These are phyloP conservation scores for Pteromalus puparum DNA, from an alignment of 1,140 invertebrate genomes.

Conservation along the genomic window DNA sequence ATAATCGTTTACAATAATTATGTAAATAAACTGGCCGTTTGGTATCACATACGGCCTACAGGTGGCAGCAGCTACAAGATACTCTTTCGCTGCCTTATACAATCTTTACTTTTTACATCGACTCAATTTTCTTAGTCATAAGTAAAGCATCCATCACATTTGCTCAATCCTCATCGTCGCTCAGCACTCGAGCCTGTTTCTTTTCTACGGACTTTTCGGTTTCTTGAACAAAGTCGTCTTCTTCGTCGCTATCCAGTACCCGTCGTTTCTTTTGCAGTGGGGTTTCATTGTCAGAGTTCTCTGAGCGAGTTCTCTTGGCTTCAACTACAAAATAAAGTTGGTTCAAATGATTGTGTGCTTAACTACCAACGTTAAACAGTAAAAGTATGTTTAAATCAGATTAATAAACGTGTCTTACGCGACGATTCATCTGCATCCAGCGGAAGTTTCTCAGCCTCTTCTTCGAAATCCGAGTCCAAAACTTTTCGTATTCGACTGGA, in stretches of 20 bases:
- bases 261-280: slow-evolving; percentile 66
- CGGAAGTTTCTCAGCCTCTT: slow-evolving; percentile 44
- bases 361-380: background rate
- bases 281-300: slow-evolving; percentile 61
- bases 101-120: background rate
- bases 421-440: slow-evolving; percentile 20
- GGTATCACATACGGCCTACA: background rate
- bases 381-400: slow-evolving; percentile 20
- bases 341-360: background rate
- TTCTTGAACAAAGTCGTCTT: slow-evolving; percentile 52
- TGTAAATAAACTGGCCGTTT: background rate
- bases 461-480: slow-evolving; percentile 57
- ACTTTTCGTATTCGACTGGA: slow-evolving; percentile 53
- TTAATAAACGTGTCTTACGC: slow-evolving; percentile 35
- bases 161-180: slow-evolving; percentile 66
- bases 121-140: background rate
- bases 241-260: slow-evolving; percentile 68
- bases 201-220: slow-evolving; percentile 48
- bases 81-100: background rate
- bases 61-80: slow-evolving; percentile 42
- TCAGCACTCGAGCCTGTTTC: slow-evolving; percentile 58
- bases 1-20: background rate
- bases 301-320: slow-evolving; percentile 58
- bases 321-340: slow-evolving; percentile 42
- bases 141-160: background rate